A percentile compares a stretch with the other conserved stretches of the same genome.
phyloP scores from a whole-genome alignment of 2,888 invertebrate species.

The Tipula confusa region DNA sequence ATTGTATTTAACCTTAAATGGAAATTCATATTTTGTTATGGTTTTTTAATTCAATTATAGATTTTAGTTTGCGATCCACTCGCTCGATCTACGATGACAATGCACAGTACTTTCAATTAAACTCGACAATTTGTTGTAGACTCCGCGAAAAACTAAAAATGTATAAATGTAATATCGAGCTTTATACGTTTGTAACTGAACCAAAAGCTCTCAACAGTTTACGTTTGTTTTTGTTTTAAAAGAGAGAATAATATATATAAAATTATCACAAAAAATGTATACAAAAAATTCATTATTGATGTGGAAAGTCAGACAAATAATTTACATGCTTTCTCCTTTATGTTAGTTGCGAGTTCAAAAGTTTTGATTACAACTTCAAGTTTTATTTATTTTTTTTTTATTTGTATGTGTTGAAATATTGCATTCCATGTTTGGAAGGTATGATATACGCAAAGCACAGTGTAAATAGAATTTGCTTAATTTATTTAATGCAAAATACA shows the following conservation, averaged over 20 bases:
- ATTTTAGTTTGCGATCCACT: background rate
- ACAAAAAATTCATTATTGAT: background rate
- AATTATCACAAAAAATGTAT: background rate
- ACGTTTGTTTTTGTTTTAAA: background rate
- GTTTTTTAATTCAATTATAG: background rate
- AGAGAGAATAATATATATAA: background rate
- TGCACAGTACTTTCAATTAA: background rate
- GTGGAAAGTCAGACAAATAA: background rate
- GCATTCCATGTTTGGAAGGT: background rate
- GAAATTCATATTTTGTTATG: background rate
- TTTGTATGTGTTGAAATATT: background rate
- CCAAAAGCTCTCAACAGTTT: background rate
- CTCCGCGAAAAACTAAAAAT: no score
- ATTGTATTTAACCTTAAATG: background rate
- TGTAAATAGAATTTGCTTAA: no score
- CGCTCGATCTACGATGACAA: background rate
- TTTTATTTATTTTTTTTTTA: background rate
- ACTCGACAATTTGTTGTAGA: background rate
- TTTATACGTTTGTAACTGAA: background rate
- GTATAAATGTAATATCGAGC: no score
- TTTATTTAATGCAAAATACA: no score
- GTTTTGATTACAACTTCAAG: background rate
- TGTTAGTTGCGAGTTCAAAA: background rate
- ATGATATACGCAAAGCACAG: background rate
- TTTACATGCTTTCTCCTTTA: background rate